Evolutionary conservation across 2,113 vertebrate species (phyloP).

Genomic region (Eira barbara): DNA sequence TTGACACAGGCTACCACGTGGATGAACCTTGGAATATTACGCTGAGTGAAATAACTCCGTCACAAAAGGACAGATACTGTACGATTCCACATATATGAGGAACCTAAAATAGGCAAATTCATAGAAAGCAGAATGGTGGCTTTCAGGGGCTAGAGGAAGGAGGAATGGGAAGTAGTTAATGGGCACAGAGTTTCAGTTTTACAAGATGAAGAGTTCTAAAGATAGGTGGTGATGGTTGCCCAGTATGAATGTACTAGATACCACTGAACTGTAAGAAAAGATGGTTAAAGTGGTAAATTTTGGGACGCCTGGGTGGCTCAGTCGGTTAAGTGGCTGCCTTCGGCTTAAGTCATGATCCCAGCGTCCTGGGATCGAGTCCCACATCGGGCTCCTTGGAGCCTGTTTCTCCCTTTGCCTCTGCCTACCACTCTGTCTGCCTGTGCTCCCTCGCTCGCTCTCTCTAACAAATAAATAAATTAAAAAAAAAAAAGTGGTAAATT

Average conservation of each 20-base stretch:
- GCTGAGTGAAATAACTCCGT: not conserved
- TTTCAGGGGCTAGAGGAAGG: not conserved
- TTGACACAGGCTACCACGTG: not conserved
- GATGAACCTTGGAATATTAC: not conserved
- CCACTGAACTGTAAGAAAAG: not conserved
- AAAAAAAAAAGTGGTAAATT: not conserved
- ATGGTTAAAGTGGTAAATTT: not conserved
- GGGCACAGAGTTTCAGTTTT: not conserved
- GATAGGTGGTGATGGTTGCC: not conserved
- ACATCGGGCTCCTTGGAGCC: no score
- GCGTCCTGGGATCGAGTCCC: no score
- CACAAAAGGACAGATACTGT: not conserved
- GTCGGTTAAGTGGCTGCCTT: no score
- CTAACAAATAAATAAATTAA: no score
- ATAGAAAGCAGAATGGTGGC: not conserved
- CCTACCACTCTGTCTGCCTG: no score
- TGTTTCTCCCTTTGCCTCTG: no score
- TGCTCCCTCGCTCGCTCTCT: no score
- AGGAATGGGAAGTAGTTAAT: not conserved
- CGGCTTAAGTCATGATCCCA: no score
- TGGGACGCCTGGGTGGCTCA: no score
- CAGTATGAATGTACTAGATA: not conserved
- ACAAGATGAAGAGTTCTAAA: not conserved
- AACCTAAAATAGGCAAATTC: not conserved
- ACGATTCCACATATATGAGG: not conserved